Evolutionary conservation across 2,113 vertebrate genomes (phyloP), one percentile per base, ranked within the genome.

Genomic region (Pardalotus punctatus): DNA sequence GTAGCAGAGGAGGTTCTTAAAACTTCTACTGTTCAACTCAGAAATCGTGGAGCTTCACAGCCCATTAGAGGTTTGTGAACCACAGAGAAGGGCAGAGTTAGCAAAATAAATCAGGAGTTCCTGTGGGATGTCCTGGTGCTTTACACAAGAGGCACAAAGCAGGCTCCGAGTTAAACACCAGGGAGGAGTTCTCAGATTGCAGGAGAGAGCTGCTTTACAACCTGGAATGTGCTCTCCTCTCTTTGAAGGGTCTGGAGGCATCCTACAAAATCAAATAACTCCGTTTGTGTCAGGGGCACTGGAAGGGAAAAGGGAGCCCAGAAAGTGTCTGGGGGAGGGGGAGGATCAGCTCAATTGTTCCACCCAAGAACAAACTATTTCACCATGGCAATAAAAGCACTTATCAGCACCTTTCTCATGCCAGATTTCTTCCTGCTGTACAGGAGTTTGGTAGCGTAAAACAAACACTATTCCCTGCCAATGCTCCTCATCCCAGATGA

Each of bases 91-190:
- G 95, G 96, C 96, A 97, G 94, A 97, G 97, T 84, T 88, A 96
- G 93, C 94, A 97, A 98, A 98, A 98, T 97, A 98, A 98, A 98
- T 97, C 96, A 93, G 76, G 97, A 96, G 97, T 96, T 98, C 97
- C 98, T 97, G 77, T 4, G 97, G 97, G 97, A 98, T 93, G 97
- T 78, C 96, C 97, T 93, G 62, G 97, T 88, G 97, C 97, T 96
- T 93, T 80, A 86, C 97, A 96, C 85, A 94, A 69, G 83, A 42
- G 86, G 95, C 97, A 98, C 77, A 88, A 97, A 96, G 86, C 90
- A 94, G 95, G 94, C 97, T 97, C 88, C 45, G 94, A 97, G 92
- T 94, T 83, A 94, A 98, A 97, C 96, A 95, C 95, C 96, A 35
- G 87, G 94, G 91, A 97, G 69, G 92, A 86, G 64, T 95, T 96